Conservation (phyloP, 2,113 vertebrate species). For the Heliornis fulica region DNA sequence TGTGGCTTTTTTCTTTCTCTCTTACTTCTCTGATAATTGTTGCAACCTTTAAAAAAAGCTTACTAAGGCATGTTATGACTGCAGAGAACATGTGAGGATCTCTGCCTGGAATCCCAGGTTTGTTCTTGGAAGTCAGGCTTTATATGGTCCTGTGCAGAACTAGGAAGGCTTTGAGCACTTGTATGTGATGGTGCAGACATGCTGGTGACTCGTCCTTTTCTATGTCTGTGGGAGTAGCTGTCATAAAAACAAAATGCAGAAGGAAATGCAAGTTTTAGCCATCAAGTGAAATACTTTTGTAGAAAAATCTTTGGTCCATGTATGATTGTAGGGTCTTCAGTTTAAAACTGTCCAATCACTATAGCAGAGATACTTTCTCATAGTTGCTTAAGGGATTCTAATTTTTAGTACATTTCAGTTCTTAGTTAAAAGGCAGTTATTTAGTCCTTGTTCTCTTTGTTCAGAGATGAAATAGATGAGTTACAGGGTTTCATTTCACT, state of each 20-base stretch:
- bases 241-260: background rate
- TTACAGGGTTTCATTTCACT: background rate
- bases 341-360: background rate
- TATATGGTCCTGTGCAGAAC: background rate
- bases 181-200: fast-evolving
- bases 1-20: background rate
- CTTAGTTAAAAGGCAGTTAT: background rate
- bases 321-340: background rate
- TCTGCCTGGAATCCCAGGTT: background rate
- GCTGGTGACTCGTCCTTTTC: background rate
- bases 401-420: background rate
- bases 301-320: background rate
- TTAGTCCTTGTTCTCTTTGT: background rate
- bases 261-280: background rate
- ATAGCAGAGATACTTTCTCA: background rate
- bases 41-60: background rate
- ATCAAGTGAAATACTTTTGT: background rate
- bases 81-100: background rate
- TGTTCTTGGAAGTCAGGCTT: background rate
- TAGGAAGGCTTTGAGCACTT: background rate
- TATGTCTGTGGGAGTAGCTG: background rate
- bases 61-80: background rate
- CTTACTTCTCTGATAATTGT: background rate
- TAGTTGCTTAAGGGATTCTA: background rate
- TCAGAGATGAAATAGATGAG: background rate